These are phyloP conservation scores for Hymenopus coronatus DNA, from an alignment of 2,888 invertebrate genomes.

Conservation along the genomic window DNA sequence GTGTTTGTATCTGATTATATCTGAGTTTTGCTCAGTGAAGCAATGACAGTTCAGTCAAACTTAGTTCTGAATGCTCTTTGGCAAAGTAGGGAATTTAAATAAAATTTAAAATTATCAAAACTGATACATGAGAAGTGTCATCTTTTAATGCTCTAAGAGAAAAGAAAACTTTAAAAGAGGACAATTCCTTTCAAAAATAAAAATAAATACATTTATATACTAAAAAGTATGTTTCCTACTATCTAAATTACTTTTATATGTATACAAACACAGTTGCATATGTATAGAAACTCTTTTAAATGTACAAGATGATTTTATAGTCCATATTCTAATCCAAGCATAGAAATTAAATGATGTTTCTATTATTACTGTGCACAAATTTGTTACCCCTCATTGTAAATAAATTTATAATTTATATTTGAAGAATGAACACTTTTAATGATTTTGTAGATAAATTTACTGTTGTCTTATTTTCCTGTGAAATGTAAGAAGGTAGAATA, in stretches of 20 bases:
- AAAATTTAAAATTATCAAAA: background rate
- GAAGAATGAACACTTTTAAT: background rate
- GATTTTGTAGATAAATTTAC: background rate
- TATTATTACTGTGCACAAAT: background rate
- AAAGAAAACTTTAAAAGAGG: background rate
- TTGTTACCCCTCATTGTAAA: background rate
- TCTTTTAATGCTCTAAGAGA: background rate
- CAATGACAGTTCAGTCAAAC: too few relatives aligned
- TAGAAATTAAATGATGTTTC: too few relatives aligned
- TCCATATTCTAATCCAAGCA: too few relatives aligned
- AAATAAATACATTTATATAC: background rate
- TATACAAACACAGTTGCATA: background rate
- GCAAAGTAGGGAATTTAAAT: background rate
- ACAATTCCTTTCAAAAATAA: background rate
- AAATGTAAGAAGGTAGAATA: background rate
- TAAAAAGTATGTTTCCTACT: background rate
- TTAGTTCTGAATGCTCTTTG: too few relatives aligned
- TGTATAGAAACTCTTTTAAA: background rate
- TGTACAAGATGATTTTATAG: too few relatives aligned
- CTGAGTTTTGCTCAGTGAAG: conserved; percentile 32
- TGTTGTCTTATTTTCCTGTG: background rate
- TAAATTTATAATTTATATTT: background rate
- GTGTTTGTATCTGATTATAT: conserved; percentile 54
- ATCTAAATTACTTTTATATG: background rate
- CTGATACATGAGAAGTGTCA: background rate